Evolutionary conservation across 2,888 invertebrate genomes (phyloP), one percentile per base, ranked within the genome.

Genomic region (Caenorhabditis sp.): DNA sequence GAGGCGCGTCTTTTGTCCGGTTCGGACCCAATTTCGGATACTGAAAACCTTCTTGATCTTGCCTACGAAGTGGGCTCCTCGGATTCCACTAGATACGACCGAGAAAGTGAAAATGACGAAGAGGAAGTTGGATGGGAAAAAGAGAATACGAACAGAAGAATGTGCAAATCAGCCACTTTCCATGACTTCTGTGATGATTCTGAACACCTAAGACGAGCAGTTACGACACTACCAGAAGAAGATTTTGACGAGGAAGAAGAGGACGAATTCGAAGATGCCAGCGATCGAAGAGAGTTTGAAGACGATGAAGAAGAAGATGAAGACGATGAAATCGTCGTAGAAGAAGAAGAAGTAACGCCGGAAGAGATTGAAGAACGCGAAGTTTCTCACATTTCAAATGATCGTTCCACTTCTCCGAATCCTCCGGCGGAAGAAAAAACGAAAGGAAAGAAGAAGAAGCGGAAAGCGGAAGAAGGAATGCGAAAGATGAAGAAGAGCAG

Each of bases 91-190:
- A n/a, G 74, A 48, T 55, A 45, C 15, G 74, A 66, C 35, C 39
- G 66, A 24, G 66, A 74, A 41, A 58, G 63, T 20, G 71, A 71
- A 32, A 62, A 71, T 35, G 71, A 71, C 3, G 70, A 70, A 11
- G 70, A 70, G 13, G 70, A 70, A 0, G 22, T 70, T 11, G 52
- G 53, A 13, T 70, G 70, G 75, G 63, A 68, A 37, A 55, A 56
- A 22, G 56, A 50, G 27, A 63, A 41, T 11, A 48, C 55, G 15
- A 66, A 37, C 15, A 58, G 35, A 32, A 15, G 73, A 27, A 74
- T 78, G 73, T 73, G 73, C 20, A 78, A 78, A 41, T 78, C 78
- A 1, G 78, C 78, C 2, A 78, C 78, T 5, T 78, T 78, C 27
- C 78, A 78, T 22, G 73, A 73, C 39, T 78, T 78, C 26, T 65